Base-by-base conservation (phyloP, 1,140 invertebrate species). In the Aricia agestis region DNA sequence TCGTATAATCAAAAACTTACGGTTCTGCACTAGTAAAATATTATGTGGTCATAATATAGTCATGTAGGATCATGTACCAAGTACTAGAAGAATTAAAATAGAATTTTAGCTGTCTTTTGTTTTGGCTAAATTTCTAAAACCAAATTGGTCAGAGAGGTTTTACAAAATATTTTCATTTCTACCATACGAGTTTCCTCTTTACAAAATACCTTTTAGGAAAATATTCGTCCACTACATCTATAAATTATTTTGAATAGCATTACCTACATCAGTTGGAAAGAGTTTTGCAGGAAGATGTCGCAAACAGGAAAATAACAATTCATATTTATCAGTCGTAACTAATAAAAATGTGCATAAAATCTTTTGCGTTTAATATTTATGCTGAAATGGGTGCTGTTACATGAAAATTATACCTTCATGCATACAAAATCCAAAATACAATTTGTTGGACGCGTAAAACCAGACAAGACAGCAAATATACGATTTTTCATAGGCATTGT, bases 341-440 rank as follows among this genome's bases (percentile, higher is more conserved):
- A 61, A 61, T 61, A 69, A 69, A 68, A 68, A 52, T 68, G 67
- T 68, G 67, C 67, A 68, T 68, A 68, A 68, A 67, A 41, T 32
- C 66, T 67, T 63, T 63, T 25, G 58, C 58, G 58, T 25, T 63
- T 63, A 63, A 63, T 63, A 63, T 63, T 63, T 18, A 59, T 59
- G 58, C 17, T 59, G n/a, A 59, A 59, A 59, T 59, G 58, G 58
- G 58, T 18, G 13, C 45, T 13, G 45, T 15, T 52, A 52, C 45
- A 52, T 15, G 45, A 13, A 15, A 52, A 52, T 52, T 52, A 52
- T 13, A 18, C 15, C 19, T 59, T 59, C 58, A 59, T 18, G 45
- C 45, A 52, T 52, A 52, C 45, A 10, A 52, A 59, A 59, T 59
- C 15, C 18, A 59, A 59, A 17, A 59, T 59, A 18, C 6, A 59